Percentiles rank a stretch among this genome's conserved stretches.
These are phyloP conservation scores for Littorina saxatilis DNA, from an alignment of 1,140 invertebrate species.

Conservation along the genomic window DNA sequence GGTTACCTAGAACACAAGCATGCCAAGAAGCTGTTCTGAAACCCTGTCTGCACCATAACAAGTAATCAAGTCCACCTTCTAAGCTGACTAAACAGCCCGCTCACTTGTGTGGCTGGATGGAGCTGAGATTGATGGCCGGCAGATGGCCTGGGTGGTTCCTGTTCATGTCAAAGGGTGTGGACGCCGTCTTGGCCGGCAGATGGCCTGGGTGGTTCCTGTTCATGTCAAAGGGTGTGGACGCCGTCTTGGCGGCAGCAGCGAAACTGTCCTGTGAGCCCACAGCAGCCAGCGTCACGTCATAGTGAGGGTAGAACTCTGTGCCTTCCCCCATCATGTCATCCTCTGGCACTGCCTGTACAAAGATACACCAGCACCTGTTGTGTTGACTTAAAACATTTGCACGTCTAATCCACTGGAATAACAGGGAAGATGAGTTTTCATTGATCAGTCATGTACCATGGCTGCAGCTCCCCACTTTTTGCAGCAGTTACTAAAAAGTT, in stretches of 20 bases:
- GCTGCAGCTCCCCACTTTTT: too few species aligned
- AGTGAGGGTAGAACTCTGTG: slow-evolving; percentile 42
- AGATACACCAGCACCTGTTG: too few species aligned
- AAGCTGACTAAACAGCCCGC: too few species aligned
- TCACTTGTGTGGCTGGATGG: slow-evolving; percentile 38
- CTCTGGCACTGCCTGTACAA: not conserved
- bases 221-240: slow-evolving; percentile 66
- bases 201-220: slow-evolving; percentile 18
- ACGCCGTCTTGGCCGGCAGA: slow-evolving; percentile 58
- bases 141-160: slow-evolving; percentile 22
- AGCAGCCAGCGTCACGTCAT: slow-evolving; percentile 67
- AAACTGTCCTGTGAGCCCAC: slow-evolving; percentile 66
- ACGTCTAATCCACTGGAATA: too few species aligned
- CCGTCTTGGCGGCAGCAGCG: slow-evolving; percentile 59
- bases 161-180: slow-evolving; percentile 62
- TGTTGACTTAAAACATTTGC: too few species aligned
- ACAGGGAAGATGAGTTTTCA: too few species aligned
- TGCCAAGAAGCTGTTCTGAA: too few species aligned
- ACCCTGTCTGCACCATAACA: too few species aligned
- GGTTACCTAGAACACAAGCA: too few species aligned
- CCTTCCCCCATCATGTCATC: slow-evolving; percentile 24
- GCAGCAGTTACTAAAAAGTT: too few species aligned
- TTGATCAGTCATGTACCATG: too few species aligned
- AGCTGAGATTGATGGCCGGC: slow-evolving; percentile 38
- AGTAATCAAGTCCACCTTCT: too few species aligned